These are phyloP conservation scores for Corythornis cristatus DNA, from an alignment of 2,113 vertebrate genomes.

Conservation along the genomic window DNA sequence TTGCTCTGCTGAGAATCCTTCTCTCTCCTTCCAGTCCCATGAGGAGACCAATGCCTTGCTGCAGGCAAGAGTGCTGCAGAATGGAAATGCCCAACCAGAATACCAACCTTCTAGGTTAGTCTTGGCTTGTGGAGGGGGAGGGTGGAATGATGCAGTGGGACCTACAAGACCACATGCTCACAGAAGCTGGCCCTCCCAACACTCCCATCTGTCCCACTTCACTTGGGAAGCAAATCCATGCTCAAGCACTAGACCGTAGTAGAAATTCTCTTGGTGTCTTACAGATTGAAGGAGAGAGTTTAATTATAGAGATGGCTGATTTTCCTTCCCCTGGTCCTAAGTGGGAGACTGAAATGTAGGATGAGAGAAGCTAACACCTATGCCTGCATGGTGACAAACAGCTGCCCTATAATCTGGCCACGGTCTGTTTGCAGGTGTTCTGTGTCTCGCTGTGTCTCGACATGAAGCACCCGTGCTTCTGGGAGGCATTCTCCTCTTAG, in stretches of 20 bases:
- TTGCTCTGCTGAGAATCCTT: background rate
- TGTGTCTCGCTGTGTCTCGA: background rate
- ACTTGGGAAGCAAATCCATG: background rate
- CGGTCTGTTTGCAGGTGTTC: background rate
- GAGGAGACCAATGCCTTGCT: constrained; percentile 79
- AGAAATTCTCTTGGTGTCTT: background rate
- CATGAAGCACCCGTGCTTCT: background rate
- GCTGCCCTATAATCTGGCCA: background rate
- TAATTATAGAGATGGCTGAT: background rate
- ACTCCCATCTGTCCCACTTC: background rate
- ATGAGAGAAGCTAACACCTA: background rate
- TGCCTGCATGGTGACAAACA: background rate
- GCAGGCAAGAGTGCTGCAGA: constrained; percentile 73
- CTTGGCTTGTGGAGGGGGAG: background rate
- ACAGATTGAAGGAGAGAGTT: background rate
- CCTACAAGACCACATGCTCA: background rate
- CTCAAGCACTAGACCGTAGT: background rate
- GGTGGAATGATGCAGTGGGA: background rate
- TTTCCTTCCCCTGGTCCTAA: background rate
- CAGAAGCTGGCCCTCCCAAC: background rate
- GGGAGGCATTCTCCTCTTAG: background rate
- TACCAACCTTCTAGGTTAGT: constrained; percentile 80
- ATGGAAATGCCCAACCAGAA: constrained; percentile 71
- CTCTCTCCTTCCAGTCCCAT: constrained; percentile 59
- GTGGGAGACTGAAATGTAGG: background rate